These are phyloP conservation scores for Sciaenops ocellatus DNA, from an alignment of 2,797 vertebrate genomes.

Conservation along the genomic window DNA sequence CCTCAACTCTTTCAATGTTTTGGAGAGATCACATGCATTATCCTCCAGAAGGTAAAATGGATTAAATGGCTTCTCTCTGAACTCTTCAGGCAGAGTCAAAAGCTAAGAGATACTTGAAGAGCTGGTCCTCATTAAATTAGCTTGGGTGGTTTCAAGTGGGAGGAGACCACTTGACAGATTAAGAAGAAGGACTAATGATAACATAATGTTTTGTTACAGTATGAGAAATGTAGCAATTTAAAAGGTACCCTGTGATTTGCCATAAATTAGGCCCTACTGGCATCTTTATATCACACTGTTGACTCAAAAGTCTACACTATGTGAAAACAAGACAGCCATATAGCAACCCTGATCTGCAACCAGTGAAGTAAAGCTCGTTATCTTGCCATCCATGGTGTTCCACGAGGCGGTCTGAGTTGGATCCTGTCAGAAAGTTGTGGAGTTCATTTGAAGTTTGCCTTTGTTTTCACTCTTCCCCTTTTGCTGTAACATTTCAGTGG, in stretches of 20 bases:
- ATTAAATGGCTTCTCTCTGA: not conserved
- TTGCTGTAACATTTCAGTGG: constrained; percentile 50
- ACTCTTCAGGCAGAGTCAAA: not conserved
- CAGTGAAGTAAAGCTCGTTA: constrained; percentile 73
- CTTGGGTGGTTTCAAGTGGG: not conserved
- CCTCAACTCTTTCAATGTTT: not conserved
- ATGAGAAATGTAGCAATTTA: not conserved
- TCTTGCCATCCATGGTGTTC: constrained; percentile 50
- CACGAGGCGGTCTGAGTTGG: constrained; percentile 30
- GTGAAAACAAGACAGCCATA: constrained; percentile 53
- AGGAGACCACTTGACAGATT: not conserved
- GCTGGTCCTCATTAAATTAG: constrained; percentile 10
- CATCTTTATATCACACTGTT: not conserved
- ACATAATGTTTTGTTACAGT: not conserved
- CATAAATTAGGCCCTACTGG: not conserved
- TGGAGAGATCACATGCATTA: constrained; percentile 1
- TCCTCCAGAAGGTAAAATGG: not conserved
- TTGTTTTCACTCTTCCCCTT: constrained; percentile 59
- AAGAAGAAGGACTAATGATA: not conserved
- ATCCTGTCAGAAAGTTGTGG: constrained; percentile 75
- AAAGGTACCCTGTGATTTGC: constrained; percentile 1
- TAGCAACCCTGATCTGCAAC: constrained; percentile 41
- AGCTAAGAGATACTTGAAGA: not conserved
- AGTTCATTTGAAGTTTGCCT: constrained; percentile 67
- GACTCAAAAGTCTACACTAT: constrained; percentile 21